Percentiles rank a stretch among this genome's conserved stretches.
Conservation (phyloP, 1,140 invertebrate species). For the Elysia chlorotica region DNA sequence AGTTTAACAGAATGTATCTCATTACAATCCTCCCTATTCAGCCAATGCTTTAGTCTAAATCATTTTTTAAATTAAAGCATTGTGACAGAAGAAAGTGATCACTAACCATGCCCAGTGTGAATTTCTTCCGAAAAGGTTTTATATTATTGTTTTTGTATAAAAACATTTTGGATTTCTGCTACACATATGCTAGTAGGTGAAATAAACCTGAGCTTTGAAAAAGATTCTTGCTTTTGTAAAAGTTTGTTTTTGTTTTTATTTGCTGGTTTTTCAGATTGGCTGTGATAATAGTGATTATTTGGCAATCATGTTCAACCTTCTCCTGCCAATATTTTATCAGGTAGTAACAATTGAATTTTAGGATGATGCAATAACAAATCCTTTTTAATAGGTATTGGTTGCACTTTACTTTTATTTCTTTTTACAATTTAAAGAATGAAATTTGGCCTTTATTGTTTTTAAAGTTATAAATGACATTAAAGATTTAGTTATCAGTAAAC, state of each 20-base stretch:
- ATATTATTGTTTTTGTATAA: no score
- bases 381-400: not conserved
- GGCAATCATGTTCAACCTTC: slow-evolving; percentile 85
- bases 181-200: no score
- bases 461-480: no score
- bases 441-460: not conserved
- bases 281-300: slow-evolving; percentile 87
- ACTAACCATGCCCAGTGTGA: no score
- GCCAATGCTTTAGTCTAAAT: no score
- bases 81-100: no score
- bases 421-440: not conserved
- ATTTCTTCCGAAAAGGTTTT: no score
- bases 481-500: not conserved
- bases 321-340: slow-evolving; percentile 89
- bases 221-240: not conserved
- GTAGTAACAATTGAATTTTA: slow-evolving; percentile 62
- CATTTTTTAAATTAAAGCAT: no score
- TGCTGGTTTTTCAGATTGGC: slow-evolving; percentile 39
- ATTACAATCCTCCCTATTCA: no score
- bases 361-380: not conserved
- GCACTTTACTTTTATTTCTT: not conserved
- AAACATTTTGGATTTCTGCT: no score
- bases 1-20: no score
- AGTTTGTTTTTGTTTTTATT: not conserved
- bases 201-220: no score